phyloP scores from a whole-genome alignment of 1,140 invertebrate genomes.

The Trichonephila clavata region DNA sequence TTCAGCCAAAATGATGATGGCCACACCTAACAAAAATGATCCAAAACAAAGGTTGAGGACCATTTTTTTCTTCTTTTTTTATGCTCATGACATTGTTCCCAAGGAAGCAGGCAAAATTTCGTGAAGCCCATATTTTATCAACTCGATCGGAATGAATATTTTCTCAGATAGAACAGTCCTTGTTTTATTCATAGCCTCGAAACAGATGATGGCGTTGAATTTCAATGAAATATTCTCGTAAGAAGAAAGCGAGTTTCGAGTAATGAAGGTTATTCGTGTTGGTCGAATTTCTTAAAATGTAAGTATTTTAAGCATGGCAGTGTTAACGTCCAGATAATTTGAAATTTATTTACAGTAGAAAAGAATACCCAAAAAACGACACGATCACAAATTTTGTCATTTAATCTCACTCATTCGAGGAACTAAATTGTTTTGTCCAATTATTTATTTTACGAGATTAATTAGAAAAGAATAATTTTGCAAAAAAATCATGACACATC shows the following conservation, averaged over 20 bases:
- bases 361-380: too few species aligned
- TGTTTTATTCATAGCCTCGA: constrained; percentile 1
- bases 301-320: neutral
- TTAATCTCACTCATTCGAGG: too few species aligned
- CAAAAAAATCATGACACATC: too few species aligned
- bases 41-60: neutral
- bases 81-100: neutral
- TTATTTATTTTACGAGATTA: too few species aligned
- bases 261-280: neutral
- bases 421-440: too few species aligned
- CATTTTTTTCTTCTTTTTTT: neutral
- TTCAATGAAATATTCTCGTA: neutral
- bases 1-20: neutral
- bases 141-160: neutral
- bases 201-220: neutral
- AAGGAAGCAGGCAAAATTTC: neutral
- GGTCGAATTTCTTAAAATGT: neutral
- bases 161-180: neutral
- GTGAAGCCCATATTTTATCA: neutral
- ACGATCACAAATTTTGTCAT: too few species aligned
- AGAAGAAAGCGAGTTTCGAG: neutral
- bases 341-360: too few species aligned
- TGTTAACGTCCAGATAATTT: too few species aligned
- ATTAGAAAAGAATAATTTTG: too few species aligned
- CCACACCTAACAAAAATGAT: constrained; percentile 29